phyloP scores from a whole-genome alignment of 2,113 vertebrate genomes.

The Sminthopsis crassicaudata region DNA sequence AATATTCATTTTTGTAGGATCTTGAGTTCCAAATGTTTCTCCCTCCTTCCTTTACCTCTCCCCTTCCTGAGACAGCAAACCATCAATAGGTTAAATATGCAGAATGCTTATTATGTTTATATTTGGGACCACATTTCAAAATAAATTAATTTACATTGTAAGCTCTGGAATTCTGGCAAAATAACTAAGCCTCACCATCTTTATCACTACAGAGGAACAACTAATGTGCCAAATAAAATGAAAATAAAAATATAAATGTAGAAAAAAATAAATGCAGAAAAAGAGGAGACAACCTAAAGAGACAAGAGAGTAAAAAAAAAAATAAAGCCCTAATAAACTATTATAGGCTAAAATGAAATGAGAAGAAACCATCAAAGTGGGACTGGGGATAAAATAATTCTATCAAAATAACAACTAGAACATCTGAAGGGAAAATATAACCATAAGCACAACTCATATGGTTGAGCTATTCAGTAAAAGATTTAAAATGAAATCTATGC shows the following conservation, averaged over 20 bases:
- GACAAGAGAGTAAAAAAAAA: neutral
- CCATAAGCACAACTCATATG: neutral
- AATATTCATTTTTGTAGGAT: no score
- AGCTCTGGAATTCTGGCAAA: neutral
- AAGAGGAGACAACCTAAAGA: neutral
- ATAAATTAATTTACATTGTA: neutral
- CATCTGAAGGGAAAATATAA: neutral
- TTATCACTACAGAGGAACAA: neutral
- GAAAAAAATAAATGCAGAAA: neutral
- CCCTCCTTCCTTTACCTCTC: no score
- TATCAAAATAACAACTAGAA: neutral
- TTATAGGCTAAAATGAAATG: neutral
- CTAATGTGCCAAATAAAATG: neutral
- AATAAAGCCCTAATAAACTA: neutral
- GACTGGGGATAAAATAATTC: neutral
- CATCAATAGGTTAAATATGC: no score
- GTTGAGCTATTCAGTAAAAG: neutral
- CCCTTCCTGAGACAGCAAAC: no score
- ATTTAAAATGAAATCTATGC: neutral
- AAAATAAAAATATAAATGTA: neutral
- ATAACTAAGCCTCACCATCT: neutral
- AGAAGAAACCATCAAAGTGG: neutral
- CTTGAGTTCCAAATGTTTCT: no score
- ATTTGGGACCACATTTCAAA: neutral
- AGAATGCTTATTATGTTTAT: no score